These are phyloP conservation scores for Atherinosoma microstoma DNA, from an alignment of 2,797 vertebrate genomes.

Conservation along the genomic window DNA sequence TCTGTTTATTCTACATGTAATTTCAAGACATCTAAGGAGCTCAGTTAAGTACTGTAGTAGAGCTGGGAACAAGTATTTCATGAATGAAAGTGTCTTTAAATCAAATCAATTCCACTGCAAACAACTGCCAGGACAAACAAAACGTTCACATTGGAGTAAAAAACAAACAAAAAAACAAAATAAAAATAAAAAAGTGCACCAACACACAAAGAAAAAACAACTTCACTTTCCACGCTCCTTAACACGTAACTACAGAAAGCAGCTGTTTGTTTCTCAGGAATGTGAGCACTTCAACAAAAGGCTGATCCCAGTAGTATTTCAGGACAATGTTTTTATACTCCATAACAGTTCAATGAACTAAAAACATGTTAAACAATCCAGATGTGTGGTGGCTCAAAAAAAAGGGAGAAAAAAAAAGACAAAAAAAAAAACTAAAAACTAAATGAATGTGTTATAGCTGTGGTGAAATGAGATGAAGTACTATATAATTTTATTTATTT, in stretches of 20 bases:
- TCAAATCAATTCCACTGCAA: slow-evolving; percentile 34
- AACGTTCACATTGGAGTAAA: slow-evolving; percentile 23
- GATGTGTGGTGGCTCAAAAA: slow-evolving; percentile 47
- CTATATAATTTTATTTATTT: slow-evolving; percentile 51
- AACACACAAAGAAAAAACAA: slow-evolving; percentile 19
- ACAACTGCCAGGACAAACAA: slow-evolving; percentile 59
- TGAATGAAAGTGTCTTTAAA: slow-evolving; percentile 39
- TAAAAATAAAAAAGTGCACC: slow-evolving; percentile 37
- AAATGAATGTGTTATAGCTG: slow-evolving; percentile 71
- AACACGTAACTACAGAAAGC: slow-evolving; percentile 54
- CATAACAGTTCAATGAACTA: slow-evolving; percentile 59
- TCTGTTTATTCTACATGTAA: slow-evolving; percentile 13
- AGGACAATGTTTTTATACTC: slow-evolving; percentile 68
- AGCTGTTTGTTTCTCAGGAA: slow-evolving; percentile 79
- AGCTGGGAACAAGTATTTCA: slow-evolving; percentile 24
- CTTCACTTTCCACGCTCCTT: slow-evolving; percentile 39
- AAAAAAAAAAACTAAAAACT: not conserved
- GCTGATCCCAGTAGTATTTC: slow-evolving; percentile 60
- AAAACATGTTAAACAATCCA: slow-evolving; percentile 44
- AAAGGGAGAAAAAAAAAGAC: not conserved
- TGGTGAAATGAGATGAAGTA: slow-evolving; percentile 57
- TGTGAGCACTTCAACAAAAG: slow-evolving; percentile 66
- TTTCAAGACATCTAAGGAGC: slow-evolving; percentile 30
- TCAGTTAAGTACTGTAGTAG: slow-evolving; percentile 17
- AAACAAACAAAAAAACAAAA: not conserved